Evolutionary conservation across 2,888 invertebrate species (phyloP), one percentile per base, ranked within the genome.

Genomic region (Erebia epiphron): DNA sequence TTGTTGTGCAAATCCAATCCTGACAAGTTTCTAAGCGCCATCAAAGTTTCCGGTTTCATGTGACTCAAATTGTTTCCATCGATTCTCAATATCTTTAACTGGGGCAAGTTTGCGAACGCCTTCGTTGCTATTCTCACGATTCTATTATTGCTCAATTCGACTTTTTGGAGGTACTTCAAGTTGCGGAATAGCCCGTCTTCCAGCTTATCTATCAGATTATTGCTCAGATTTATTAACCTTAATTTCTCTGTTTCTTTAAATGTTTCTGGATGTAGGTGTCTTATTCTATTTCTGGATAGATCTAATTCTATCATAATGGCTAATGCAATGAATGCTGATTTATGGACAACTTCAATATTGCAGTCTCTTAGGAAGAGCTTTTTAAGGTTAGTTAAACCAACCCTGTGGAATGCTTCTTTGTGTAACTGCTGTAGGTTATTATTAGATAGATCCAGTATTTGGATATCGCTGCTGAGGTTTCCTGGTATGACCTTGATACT

Each of bases 221-320:
- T 94, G 83, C 96, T 97, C 78, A 98, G 93, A 79, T 95, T 94
- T 75, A 98, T 90, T 76, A 96, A 94, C 80, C 98, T 94, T 68
- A 98, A 88, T 82, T 96, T 95, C 75, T 95, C 94, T 21, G 96
- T 96, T 67, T 96, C 95, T 75, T 91, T 93, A 85, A 98, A 98
- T 0, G 96, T 96, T 77, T 95, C 95, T 0, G 95, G 94, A 78
- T 96, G 94, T 49, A 98, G 90, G 57, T 93, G 94, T 58, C 90
- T 91, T 71, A 98, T 96, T 61, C 89, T 92, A 84, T 98, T 98
- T 80, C 94, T 94, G 0, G 97, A 96, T 76, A 98, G 90, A 85
- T 98, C 97, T 76, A 98, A 90, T 85, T 98, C 97, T 74, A 97
- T 97, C 79, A 98, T 94, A 75, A 97, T 95, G 58, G 94, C 94